Conservation (phyloP, 53 echinoderm and acorn worm genomes). For the Echinometra lucunter region DNA sequence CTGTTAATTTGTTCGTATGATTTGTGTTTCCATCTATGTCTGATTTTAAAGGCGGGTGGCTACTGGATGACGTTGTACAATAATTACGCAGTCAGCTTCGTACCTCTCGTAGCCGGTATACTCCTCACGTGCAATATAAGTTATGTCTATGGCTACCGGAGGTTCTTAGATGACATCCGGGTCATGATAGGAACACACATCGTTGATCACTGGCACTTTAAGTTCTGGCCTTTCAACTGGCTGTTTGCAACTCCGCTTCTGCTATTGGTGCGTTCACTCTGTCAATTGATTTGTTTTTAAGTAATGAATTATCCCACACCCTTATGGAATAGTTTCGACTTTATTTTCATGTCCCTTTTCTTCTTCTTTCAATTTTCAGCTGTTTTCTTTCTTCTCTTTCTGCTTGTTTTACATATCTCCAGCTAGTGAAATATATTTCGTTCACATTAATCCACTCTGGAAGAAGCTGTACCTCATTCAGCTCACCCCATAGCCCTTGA, state of each 20-base stretch:
- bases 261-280: slow-evolving; percentile 70
- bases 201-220: slow-evolving; percentile 74
- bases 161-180: slow-evolving; percentile 83
- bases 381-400: neutral
- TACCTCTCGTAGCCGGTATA: slow-evolving; percentile 72
- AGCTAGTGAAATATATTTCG: no score
- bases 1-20: no score
- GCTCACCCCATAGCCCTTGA: no score
- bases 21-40: no score
- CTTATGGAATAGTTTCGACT: no score
- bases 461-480: no score
- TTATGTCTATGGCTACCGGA: slow-evolving; percentile 80
- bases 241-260: slow-evolving; percentile 69
- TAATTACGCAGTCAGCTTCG: slow-evolving; percentile 74
- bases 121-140: slow-evolving; percentile 73
- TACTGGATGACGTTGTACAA: slow-evolving; percentile 84
- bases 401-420: no score
- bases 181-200: slow-evolving; percentile 78
- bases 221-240: slow-evolving; percentile 79
- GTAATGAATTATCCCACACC: no score
- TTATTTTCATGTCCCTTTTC: neutral
- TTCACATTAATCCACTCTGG: no score
- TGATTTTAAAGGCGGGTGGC: slow-evolving; percentile 65
- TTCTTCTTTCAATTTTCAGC: neutral
- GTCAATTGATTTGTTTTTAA: neutral